Percentiles rank a stretch among this genome's conserved stretches.
Conservation (phyloP, 1,140 invertebrate species). For the Gonioctena quinquepunctata region DNA sequence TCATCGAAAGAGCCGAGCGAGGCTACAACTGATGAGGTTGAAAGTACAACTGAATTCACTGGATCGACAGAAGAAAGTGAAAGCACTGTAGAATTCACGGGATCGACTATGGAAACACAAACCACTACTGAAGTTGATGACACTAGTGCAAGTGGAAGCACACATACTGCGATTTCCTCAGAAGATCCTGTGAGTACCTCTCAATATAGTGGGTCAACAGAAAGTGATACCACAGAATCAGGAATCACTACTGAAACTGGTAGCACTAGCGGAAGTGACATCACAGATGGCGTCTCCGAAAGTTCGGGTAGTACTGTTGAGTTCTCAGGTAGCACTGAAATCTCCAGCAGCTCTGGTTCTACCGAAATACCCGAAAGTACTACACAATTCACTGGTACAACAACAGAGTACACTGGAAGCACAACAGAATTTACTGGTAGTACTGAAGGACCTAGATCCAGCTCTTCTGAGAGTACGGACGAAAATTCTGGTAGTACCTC, state of each 20-base stretch:
- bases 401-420: conserved; percentile 14
- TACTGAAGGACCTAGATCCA: neutral
- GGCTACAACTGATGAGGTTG: no score
- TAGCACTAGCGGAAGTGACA: conserved; percentile 18
- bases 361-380: conserved; percentile 15
- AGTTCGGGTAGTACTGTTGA: conserved; percentile 26
- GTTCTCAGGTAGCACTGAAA: conserved; percentile 23
- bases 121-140: neutral
- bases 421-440: conserved; percentile 22
- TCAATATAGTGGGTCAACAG: neutral
- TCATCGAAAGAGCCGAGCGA: no score
- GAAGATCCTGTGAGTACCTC: neutral
- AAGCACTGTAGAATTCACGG: neutral
- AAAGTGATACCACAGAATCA: neutral
- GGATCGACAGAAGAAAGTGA: neutral
- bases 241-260: no score
- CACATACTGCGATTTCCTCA: neutral
- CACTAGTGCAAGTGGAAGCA: neutral
- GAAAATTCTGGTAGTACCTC: neutral
- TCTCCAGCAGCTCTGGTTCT: neutral
- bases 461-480: neutral
- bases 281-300: conserved; percentile 19
- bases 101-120: neutral
- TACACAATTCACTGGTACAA: conserved; percentile 27
- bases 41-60: neutral